Evolutionary conservation across 2,797 vertebrate species (phyloP), one percentile per base, ranked within the genome.

Genomic region (Pterois miles): DNA sequence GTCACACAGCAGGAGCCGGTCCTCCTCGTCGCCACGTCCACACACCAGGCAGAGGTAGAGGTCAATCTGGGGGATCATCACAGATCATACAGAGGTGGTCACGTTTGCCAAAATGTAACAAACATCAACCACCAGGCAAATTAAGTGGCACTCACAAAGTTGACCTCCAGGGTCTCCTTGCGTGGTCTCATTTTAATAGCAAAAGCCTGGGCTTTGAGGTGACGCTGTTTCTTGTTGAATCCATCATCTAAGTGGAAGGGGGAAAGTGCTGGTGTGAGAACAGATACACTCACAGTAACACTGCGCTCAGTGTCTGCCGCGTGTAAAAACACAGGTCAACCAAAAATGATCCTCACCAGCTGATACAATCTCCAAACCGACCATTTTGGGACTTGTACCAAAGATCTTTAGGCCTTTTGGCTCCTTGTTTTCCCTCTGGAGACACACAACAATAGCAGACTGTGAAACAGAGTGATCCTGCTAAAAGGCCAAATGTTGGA

Each of bases 171-270:
- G 6, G 98, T 96, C 91, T 98, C 97, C 89, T 99, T 99, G 77
- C 97, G 96, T 25, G 98, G 98, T 84, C 96, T 96, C 98, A 99
- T 99, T 92, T 99, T 98, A 92, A 99, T 97, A 71, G 97, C 97
- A 62, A 99, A 99, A 0, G 97, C 96, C 58, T 99, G 97, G 53
- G 98, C 96, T 89, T 97, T 97, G 79, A 96, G 95, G 89, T 96
- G 96, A 77, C 97, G 96, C 86, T 98, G 96, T 84, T 96, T 98
- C 90, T 96, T 96, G 64, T 93, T 95, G 91, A 96, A 96, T 53
- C 93, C 92, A 29, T 99, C 98, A 56, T 99, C 98, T 99, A 16
- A 23, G 20, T 20, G 5, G 68, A 65, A 16, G 3, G 9, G 1
- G 25, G 5, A 7, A 40, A 46, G 27, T 2, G 7, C 12, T 8